Evolutionary conservation across 2,113 vertebrate genomes (phyloP).

Genomic region (Corydoras sp.): DNA sequence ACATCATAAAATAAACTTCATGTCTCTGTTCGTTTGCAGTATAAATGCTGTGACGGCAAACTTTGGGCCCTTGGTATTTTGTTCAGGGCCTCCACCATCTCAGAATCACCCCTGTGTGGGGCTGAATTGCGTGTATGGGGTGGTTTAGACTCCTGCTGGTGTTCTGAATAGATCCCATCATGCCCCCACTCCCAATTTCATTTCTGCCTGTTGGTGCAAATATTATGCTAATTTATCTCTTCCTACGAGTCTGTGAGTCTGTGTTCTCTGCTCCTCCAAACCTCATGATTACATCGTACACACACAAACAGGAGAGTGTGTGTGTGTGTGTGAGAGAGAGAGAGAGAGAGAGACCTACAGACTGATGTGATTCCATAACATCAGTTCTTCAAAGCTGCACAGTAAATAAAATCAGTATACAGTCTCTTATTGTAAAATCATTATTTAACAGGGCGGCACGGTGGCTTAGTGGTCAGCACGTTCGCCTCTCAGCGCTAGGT

Average conservation of each 20-base stretch:
- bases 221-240: conserved; percentile 35
- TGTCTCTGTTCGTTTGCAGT: too few species aligned
- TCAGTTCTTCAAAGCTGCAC: too few species aligned
- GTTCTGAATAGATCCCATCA: conserved; percentile 27
- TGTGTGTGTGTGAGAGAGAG: too few species aligned
- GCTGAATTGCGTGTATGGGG: background rate
- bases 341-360: too few species aligned
- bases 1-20: too few species aligned
- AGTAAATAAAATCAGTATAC: too few species aligned
- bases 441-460: too few species aligned
- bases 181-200: conserved; percentile 1
- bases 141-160: conserved; percentile 28
- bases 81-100: background rate
- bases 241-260: conserved; percentile 5
- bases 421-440: too few species aligned
- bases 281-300: conserved; percentile 1
- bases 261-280: background rate
- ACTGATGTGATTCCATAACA: too few species aligned
- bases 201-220: conserved; percentile 32
- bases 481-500: too few species aligned
- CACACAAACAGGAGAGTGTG: background rate
- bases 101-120: background rate
- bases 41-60: background rate
- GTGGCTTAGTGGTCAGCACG: too few species aligned
- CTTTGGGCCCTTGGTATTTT: background rate